Evolutionary conservation across 2,113 vertebrate genomes (phyloP), one percentile per base, ranked within the genome.

Genomic region (Excalfactoria chinensis): DNA sequence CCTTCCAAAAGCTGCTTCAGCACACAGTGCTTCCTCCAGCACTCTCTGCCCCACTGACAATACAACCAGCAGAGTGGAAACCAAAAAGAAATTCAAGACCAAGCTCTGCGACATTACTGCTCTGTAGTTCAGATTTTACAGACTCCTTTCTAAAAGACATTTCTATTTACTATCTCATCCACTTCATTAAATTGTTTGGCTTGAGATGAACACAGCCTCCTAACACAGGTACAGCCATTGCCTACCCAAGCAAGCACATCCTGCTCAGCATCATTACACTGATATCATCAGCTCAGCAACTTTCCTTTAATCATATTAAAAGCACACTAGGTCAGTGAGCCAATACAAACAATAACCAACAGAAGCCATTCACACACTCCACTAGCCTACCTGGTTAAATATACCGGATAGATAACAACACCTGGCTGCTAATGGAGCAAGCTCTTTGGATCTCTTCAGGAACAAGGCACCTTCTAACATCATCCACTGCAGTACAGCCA

Each of bases 251-350:
- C 69, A 70, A 75, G 23, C 35, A 55, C 0, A 2, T 62, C 68
- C 79, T 77, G 76, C 62, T 80, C 62, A 86, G 69, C 32, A 64
- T 68, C 62, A 20, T 82, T 90, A 81, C 88, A 74, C 70, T 8
- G 43, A 51, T 51, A 68, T n/a, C 51, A 84, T 68, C 81, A 64
- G 70, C 73, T 89, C 73, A 93, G 77, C 62, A 84, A 74, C 62
- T 51, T 92, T 2, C 1, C 40, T 84, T 76, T 88, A 89, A 94
- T 93, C 70, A 9, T 62, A 68, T 89, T 86, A 89, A 93, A 90
- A 17, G 12, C 20, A 75, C 53, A 72, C 62, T 46, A 78, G 46
- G 46, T 20, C 67, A 49, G 20, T 32, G 32, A 44, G 51, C 55
- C 90, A 77, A 80, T 10, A 16, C 18, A 73, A 70, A 9, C 41